Conservation (phyloP, 2,113 vertebrate species). For the Micromys minutus region DNA sequence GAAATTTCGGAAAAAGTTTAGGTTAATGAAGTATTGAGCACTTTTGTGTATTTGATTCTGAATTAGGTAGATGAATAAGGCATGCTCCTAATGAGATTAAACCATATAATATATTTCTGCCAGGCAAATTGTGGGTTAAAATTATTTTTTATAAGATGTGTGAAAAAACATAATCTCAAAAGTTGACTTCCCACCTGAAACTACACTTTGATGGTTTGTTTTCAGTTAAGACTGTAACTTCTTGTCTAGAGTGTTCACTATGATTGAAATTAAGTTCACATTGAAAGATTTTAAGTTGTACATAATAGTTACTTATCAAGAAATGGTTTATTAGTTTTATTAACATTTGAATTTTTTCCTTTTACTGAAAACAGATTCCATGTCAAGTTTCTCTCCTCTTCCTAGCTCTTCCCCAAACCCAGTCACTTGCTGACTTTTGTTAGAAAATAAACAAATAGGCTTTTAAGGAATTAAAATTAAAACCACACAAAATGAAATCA, state of each 20-base stretch:
- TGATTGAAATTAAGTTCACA: conserved; percentile 42
- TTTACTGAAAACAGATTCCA: not conserved
- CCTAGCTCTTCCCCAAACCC: not conserved
- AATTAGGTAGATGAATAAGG: conserved; percentile 29
- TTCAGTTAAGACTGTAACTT: not conserved
- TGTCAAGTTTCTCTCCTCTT: not conserved
- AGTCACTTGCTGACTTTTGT: not conserved
- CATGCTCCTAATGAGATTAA: not conserved
- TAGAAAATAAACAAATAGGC: not conserved
- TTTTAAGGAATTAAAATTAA: not conserved
- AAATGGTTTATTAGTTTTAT: conserved; percentile 38
- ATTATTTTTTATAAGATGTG: not conserved
- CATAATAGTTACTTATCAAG: not conserved
- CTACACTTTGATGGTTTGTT: not conserved
- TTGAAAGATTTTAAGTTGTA: not conserved
- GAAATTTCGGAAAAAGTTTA: not conserved
- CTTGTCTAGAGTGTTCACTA: not conserved
- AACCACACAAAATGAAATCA: not conserved
- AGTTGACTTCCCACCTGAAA: not conserved
- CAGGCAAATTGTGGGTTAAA: conserved; percentile 53
- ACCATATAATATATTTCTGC: not conserved
- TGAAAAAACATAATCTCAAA: not conserved
- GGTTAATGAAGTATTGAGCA: conserved; percentile 25
- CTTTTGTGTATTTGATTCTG: not conserved
- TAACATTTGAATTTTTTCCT: not conserved